These are phyloP conservation scores for Dendroctonus valens DNA, from an alignment of 1,140 invertebrate genomes.

Conservation along the genomic window DNA sequence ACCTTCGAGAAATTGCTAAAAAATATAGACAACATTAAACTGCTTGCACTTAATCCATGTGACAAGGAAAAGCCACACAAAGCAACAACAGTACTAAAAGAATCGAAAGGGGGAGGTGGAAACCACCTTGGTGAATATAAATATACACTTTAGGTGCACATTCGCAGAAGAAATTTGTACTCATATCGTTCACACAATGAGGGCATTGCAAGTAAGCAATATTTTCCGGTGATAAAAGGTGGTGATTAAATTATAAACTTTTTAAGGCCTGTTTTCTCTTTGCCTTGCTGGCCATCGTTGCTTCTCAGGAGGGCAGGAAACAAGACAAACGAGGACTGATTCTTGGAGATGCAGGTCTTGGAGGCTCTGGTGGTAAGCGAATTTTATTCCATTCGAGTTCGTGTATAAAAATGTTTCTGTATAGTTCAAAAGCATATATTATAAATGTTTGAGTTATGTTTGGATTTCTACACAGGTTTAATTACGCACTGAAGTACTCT, in stretches of 20 bases:
- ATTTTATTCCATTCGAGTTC: no score
- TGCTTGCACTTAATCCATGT: no score
- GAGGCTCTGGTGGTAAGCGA: conserved; percentile 15
- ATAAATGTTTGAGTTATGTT: no score
- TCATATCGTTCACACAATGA: conserved; percentile 23
- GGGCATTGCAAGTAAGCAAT: conserved; percentile 36
- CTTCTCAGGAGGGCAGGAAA: conserved; percentile 25
- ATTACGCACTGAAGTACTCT: no score
- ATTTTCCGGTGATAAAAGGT: conserved; percentile 4
- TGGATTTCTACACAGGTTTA: no score
- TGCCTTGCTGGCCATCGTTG: conserved; percentile 21
- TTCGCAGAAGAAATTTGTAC: conserved; percentile 18
- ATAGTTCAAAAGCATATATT: no score
- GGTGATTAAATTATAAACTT: conserved; percentile 4
- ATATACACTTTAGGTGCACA: conserved; percentile 21
- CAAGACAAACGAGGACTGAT: conserved; percentile 35
- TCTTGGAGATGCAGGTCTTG: conserved; percentile 31
- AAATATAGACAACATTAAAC: no score
- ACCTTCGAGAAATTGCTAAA: no score
- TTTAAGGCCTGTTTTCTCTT: conserved; percentile 31
- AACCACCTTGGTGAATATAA: conserved; percentile 31
- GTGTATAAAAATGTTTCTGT: no score
- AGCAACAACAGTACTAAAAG: conserved; percentile 2
- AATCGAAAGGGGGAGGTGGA: conserved; percentile 9
- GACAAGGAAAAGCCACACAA: no score